Base-by-base conservation (phyloP, 2,113 vertebrate species). In the Osmerus eperlanus region DNA sequence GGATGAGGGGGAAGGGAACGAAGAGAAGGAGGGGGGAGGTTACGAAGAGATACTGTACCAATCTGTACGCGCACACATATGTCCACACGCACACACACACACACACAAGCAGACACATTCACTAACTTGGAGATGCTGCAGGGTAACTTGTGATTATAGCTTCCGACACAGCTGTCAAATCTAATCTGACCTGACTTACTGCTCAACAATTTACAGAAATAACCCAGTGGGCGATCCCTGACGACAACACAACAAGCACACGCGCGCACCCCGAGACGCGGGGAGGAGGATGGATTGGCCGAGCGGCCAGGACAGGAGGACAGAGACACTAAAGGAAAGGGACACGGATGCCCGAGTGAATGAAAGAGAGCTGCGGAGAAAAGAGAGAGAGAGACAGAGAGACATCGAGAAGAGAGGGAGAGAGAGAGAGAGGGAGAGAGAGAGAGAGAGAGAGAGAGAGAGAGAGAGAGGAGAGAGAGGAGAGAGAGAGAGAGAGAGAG, bases 141-240 rank as follows among this genome's bases (percentile, higher is more conserved):
- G 71, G 66, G 80, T 29, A 80, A 74, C 52, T 68, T 59, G 73
- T 71, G 61, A 77, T 80, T 78, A 77, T 72, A 75, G 78, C 67
- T 81, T 82, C 78, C 23, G 72, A 76, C 74, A 78, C 77, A 74
- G 76, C 74, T 78, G 84, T 83, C 79, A 80, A 78, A 77, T 72
- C 68, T 77, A 82, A 84, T 85, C 61, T 86, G 68, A 79, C 63
- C 58, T 79, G 78, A 83, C 72, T 68, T 83, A 74, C 72, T 51
- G 73, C 65, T 74, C 32, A 75, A 73, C 65, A 77, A 71, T 68
- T 83, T 80, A 80, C 68, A 78, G 68, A 83, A 71, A 75, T 72
- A 73, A 72, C 72, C 68, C 73, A 68, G 23, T 12, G 75, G 71
- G 59, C 29, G 41, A 68, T 28, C 63, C 23, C 47, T 59, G 14